phyloP scores from a whole-genome alignment of 2,888 invertebrate species.

The Amblyteles armatorius region DNA sequence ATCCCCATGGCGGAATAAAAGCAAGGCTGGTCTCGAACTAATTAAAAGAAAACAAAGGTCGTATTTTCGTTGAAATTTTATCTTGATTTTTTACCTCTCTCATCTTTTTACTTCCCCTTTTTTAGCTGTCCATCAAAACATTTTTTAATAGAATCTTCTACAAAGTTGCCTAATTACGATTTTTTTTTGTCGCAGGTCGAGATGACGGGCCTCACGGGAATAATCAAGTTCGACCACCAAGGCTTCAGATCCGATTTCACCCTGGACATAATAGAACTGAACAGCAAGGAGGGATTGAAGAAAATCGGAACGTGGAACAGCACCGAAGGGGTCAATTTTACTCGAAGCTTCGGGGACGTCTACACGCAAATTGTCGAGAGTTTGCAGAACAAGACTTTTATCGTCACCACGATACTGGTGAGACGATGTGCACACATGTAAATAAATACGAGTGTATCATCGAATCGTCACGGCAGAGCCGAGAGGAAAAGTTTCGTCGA shows the following conservation, averaged over 20 bases:
- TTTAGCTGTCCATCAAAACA: neutral
- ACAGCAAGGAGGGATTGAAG: constrained; percentile 91
- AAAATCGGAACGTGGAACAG: constrained; percentile 96
- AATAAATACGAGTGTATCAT: neutral
- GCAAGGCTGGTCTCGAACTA: neutral
- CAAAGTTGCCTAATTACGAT: neutral
- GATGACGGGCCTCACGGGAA: constrained; percentile 96
- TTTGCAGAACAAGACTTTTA: constrained; percentile 95
- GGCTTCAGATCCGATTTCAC: constrained; percentile 97
- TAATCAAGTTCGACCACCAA: constrained; percentile 97
- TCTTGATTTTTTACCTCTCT: neutral
- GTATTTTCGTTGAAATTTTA: neutral
- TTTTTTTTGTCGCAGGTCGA: constrained; percentile 89
- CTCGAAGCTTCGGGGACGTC: constrained; percentile 93
- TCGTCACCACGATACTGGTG: constrained; percentile 96
- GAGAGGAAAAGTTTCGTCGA: constrained; percentile 2
- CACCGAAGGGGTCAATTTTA: constrained; percentile 94
- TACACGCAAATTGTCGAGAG: constrained; percentile 95
- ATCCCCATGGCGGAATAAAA: neutral
- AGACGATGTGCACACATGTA: constrained; percentile 80
- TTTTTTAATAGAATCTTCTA: neutral
- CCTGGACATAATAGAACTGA: constrained; percentile 95
- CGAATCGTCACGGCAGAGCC: neutral
- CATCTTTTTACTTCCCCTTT: neutral
- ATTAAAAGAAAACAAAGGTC: neutral